Percentiles rank a stretch among this genome's conserved stretches.
Conservation (phyloP, 2,797 vertebrate species). For the Enteromius unitaeniatus region DNA sequence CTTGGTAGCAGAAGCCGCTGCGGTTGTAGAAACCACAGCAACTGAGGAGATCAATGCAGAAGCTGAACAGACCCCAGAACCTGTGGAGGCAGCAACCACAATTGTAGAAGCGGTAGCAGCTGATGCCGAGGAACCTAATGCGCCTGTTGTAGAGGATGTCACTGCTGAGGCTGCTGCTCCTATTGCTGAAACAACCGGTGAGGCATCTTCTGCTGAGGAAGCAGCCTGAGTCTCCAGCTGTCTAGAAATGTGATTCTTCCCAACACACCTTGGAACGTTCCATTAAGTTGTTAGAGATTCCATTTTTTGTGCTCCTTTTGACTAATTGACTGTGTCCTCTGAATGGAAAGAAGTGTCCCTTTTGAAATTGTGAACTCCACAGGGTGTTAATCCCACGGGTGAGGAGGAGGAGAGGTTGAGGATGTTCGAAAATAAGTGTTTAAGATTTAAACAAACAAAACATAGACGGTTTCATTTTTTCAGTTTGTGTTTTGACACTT, state of each 20-base stretch:
- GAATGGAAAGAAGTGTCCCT: neutral
- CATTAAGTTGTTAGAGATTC: constrained; percentile 4
- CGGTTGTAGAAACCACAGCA: neutral
- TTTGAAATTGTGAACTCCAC: neutral
- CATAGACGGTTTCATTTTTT: neutral
- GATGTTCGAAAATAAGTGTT: neutral
- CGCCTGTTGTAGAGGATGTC: constrained; percentile 47
- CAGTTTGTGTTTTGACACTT: neutral
- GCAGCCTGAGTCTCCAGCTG: constrained; percentile 45
- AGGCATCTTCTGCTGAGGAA: constrained; percentile 62
- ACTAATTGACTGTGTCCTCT: neutral
- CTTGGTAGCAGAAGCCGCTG: constrained; percentile 27
- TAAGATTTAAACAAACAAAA: neutral
- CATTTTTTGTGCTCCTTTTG: neutral
- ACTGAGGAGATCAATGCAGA: constrained; percentile 7
- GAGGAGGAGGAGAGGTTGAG: neutral
- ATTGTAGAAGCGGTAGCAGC: constrained; percentile 31
- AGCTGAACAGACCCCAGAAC: constrained; percentile 15
- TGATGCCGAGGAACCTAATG: constrained; percentile 38
- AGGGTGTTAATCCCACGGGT: neutral
- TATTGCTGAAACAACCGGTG: constrained; percentile 40
- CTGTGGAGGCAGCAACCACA: neutral
- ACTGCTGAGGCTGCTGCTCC: neutral
- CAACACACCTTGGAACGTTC: neutral
- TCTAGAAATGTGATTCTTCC: constrained; percentile 24